A percentile compares a stretch with the other conserved stretches of the same genome.
These are phyloP conservation scores for Threskiornis aethiopicus DNA, from an alignment of 2,797 vertebrate species.

Conservation along the genomic window DNA sequence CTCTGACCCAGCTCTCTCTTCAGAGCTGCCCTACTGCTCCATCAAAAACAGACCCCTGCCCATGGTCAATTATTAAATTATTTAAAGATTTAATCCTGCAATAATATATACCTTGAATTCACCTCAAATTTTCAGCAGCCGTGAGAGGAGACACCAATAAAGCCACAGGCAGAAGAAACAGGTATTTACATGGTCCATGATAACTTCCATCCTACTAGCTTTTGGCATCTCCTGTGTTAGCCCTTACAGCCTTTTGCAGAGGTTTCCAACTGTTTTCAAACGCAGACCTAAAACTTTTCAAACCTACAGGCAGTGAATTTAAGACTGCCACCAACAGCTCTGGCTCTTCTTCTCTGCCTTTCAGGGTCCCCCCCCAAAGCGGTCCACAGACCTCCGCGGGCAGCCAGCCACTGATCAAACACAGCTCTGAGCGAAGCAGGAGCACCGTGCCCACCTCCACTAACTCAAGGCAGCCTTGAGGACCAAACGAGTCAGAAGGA, in stretches of 20 bases:
- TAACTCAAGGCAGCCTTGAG: background rate
- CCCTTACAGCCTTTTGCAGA: background rate
- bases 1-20: background rate
- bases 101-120: background rate
- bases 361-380: fast-evolving
- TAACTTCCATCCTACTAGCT: background rate
- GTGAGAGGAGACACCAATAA: background rate
- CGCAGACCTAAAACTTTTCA: background rate
- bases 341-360: background rate
- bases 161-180: background rate
- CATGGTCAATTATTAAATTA: background rate
- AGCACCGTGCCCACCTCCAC: background rate
- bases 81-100: background rate
- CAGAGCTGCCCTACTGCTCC: background rate
- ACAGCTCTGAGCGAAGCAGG: background rate
- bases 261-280: background rate
- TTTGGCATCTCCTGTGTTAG: background rate
- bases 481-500: background rate
- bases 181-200: fast-evolving
- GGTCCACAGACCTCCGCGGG: fast-evolving
- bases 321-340: too few species aligned
- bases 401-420: fast-evolving
- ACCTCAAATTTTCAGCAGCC: background rate
- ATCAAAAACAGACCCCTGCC: background rate
- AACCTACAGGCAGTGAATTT: fast-evolving